Evolutionary conservation across 2,888 invertebrate genomes (phyloP).

Genomic region (Oligia latruncula): DNA sequence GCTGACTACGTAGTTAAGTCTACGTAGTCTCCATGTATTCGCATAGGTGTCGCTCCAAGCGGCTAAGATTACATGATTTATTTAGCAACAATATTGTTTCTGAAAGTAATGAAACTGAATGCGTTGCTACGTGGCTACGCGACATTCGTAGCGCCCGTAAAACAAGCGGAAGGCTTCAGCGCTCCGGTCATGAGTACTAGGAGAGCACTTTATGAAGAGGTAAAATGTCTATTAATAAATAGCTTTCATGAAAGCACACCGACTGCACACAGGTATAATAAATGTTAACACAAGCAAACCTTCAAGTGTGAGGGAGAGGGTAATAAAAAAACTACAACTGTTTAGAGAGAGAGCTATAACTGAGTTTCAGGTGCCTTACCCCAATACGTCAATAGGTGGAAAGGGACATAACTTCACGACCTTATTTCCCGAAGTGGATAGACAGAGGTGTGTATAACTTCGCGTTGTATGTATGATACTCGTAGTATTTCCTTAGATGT

Average conservation of each 20-base stretch:
- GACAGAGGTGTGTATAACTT: neutral
- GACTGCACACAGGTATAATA: neutral
- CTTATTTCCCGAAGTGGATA: neutral
- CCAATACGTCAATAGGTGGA: neutral
- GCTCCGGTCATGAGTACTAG: constrained; percentile 5
- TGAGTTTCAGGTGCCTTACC: neutral
- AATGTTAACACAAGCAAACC: neutral
- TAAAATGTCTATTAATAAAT: neutral
- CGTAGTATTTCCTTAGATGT: too few relatives aligned
- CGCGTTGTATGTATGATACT: too few relatives aligned
- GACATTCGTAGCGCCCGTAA: neutral
- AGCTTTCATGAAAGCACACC: neutral
- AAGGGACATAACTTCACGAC: neutral
- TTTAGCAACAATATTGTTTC: neutral
- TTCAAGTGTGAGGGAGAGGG: neutral
- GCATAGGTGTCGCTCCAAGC: neutral
- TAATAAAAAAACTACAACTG: neutral
- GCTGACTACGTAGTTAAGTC: too few relatives aligned
- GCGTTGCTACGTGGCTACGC: too few relatives aligned
- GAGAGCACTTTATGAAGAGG: neutral
- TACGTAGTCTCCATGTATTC: neutral
- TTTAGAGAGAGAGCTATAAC: neutral
- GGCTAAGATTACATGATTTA: neutral
- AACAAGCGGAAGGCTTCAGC: constrained; percentile 1
- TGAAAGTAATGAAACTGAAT: neutral